Base-by-base conservation (phyloP, 2,797 vertebrate genomes). In the Myiotriccus ornatus region DNA sequence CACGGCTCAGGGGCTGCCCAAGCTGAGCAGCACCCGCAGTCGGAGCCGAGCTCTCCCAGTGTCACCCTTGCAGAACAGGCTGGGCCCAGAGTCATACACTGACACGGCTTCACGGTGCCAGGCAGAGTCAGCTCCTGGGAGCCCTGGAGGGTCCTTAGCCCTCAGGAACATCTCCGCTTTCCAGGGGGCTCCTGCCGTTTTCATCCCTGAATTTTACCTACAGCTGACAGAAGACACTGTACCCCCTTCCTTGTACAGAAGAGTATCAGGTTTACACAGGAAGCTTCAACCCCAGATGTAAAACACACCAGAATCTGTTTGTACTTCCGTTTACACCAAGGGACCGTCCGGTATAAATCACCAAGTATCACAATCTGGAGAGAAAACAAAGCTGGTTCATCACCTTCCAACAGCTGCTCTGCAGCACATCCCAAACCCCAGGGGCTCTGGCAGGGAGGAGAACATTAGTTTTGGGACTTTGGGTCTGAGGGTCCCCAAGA, bases 261-360 rank as follows among this genome's bases (percentile, higher is more conserved):
- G 11, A 70, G 83, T 7, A 34, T 17, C 37, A 24, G 32, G 35
- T 49, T 47, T 25, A 79, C 49, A 12, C 10, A 67, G 55, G 30
- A 50, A 73, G 22, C 64, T 70, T 34, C 47, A 62, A 5, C 5
- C 11, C 5, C 0, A 1, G 14, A 13, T 12, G 12, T 24, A 7
- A 74, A 43, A 49, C 16, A 16, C 19, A 79, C 14, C 6, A 0
- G 5, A 5, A 25, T 11, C 25, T 14, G 6, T 5, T 56, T 59
- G 8, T 41, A 25, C 20, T 77, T 78, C 28, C 27, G 30, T 18
- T 85, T 47, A 74, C 13, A 74, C 22, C 43, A 24, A 27, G 32
- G 53, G 30, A 65, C 18, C 20, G 44, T n/a, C 30, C 28, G 25
- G 27, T 23, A 46, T 24, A 57, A 90, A 22, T 39, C 56, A 59